A percentile compares a stretch with the other conserved stretches of the same genome.
These are phyloP conservation scores for Oscheius sp. DNA, from an alignment of 2,888 invertebrate species.

Conservation along the genomic window DNA sequence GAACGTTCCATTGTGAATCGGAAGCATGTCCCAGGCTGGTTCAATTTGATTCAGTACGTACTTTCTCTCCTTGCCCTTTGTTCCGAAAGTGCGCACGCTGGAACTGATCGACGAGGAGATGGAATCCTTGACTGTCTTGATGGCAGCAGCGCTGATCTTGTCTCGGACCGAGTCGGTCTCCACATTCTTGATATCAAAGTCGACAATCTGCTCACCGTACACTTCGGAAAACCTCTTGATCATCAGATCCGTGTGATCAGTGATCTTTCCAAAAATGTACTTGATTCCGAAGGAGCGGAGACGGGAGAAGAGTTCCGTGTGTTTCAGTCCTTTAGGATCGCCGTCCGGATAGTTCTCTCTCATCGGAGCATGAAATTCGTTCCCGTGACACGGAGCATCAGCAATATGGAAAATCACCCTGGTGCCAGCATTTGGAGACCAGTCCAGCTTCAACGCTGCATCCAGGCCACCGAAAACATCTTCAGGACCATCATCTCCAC, in stretches of 20 bases:
- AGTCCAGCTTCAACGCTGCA: conserved; percentile 18
- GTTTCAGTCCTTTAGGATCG: conserved; percentile 23
- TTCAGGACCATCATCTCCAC: conserved; percentile 34
- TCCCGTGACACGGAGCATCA: conserved; percentile 38
- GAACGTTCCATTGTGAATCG: not conserved
- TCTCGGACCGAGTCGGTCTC: conserved; percentile 1
- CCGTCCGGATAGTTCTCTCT: conserved; percentile 21
- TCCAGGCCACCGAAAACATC: conserved; percentile 41
- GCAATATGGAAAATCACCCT: conserved; percentile 36
- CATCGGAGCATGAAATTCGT: not conserved
- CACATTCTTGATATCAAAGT: conserved; percentile 39
- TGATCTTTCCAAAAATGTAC: conserved; percentile 41
- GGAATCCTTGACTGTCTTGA: conserved; percentile 25
- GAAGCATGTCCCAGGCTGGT: not conserved
- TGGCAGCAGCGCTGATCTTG: conserved; percentile 1
- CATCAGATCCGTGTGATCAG: conserved; percentile 27
- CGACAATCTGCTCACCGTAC: conserved; percentile 38
- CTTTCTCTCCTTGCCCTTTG: not conserved
- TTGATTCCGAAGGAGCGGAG: conserved; percentile 16
- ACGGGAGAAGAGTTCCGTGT: conserved; percentile 10
- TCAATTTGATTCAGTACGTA: not conserved
- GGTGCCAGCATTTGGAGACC: conserved; percentile 10
- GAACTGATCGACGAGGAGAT: conserved; percentile 6
- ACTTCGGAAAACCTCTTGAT: conserved; percentile 28
- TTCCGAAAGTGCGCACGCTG: not conserved